Base-by-base conservation (phyloP, 2,888 invertebrate genomes). In the Hypsopygia costalis region DNA sequence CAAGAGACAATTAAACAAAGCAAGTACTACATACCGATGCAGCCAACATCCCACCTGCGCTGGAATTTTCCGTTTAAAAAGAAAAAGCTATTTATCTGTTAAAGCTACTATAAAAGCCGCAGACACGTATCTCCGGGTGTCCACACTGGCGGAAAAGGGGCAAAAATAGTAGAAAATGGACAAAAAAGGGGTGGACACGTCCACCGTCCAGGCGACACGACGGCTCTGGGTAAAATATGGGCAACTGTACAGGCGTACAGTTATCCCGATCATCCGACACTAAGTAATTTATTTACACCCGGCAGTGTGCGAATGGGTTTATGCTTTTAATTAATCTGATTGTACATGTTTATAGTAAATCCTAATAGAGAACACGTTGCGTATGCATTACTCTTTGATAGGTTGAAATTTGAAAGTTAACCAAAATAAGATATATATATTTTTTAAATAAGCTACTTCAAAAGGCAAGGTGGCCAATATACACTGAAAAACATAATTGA, bases 151-250 rank as follows among this genome's bases (percentile, higher is more conserved):
- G 46, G 51, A 55, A 62, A 64, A 63, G 58, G 60, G 51, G 51
- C 46, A 53, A 47, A 57, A 55, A 16, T 16, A 3, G 16, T 16
- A 16, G 16, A 16, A 4, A 16, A 59, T 50, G 55, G 52, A 55
- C 56, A 75, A 69, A 75, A 16, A 74, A 68, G 62, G 65, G 71
- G 74, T 61, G 67, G 68, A 77, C 78, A 62, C 67, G 74, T 67
- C 60, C 61, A 47, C 16, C 16, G 4, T n/a, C n/a, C n/a, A n/a
- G n/a, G n/a, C n/a, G 16, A 16, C 50, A 47, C 61, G 55, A 58
- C 53, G 55, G 16, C 16, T 62, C 53, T 62, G 55, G 52, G 68
- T 81, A 66, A 83, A 68, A 72, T 80, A 80, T 76, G 62, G 71
- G 65, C 68, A 56, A 62, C 62, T 16, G 16, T 16, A 16, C 16